These are phyloP conservation scores for Endomychus coccineus DNA, from an alignment of 2,888 invertebrate species.

Conservation along the genomic window DNA sequence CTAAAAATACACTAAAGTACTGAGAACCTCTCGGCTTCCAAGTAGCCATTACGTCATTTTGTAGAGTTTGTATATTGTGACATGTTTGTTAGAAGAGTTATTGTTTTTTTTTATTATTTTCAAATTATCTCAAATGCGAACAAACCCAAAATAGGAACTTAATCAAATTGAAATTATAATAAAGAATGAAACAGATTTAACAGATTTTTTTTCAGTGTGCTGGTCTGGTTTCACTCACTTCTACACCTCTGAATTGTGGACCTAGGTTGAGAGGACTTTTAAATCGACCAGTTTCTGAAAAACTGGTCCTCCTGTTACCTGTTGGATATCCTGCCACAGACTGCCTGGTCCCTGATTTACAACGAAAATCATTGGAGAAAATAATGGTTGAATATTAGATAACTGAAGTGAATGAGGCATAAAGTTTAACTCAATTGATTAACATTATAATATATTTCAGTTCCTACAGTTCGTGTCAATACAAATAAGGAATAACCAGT, in stretches of 20 bases:
- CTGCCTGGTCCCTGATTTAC: conserved; percentile 69
- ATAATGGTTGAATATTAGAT: conserved; percentile 61
- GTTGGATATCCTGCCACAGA: conserved; percentile 77
- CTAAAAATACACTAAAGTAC: too few species aligned
- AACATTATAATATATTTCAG: too few species aligned
- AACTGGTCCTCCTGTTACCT: conserved; percentile 72
- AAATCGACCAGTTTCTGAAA: conserved; percentile 71
- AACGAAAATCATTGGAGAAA: conserved; percentile 63
- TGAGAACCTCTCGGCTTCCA: too few species aligned
- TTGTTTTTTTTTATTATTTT: conserved; percentile 3
- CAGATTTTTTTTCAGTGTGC: conserved; percentile 56
- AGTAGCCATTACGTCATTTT: too few species aligned
- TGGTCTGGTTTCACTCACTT: conserved; percentile 78
- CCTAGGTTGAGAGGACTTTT: conserved; percentile 68
- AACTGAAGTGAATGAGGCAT: too few species aligned
- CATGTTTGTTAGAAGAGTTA: neutral
- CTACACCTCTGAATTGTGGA: conserved; percentile 88
- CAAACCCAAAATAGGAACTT: conserved; percentile 2
- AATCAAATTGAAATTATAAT: conserved; percentile 3
- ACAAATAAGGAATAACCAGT: too few species aligned
- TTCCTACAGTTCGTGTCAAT: too few species aligned
- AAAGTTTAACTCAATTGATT: too few species aligned
- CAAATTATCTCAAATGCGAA: neutral
- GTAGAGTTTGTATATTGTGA: too few species aligned
- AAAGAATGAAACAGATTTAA: neutral